These are phyloP conservation scores for Hecatera dysodea DNA, from an alignment of 2,888 invertebrate species.

Conservation along the genomic window DNA sequence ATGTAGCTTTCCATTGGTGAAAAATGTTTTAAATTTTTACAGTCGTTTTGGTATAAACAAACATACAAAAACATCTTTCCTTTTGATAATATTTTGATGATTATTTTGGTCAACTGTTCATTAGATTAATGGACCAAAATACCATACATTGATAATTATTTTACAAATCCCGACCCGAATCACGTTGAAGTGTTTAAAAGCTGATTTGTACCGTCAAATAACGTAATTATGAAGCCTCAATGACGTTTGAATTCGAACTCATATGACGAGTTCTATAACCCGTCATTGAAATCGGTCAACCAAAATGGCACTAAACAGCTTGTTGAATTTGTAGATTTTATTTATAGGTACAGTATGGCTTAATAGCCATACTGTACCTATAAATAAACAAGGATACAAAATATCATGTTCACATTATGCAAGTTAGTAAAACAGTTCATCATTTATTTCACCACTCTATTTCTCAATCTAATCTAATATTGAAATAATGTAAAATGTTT, in stretches of 20 bases:
- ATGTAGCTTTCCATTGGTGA: too few relatives aligned
- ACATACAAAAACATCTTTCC: too few relatives aligned
- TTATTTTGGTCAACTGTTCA: background rate
- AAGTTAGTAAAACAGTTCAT: background rate
- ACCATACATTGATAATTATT: too few relatives aligned
- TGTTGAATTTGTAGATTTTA: constrained; percentile 1
- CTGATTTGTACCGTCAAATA: constrained; percentile 23
- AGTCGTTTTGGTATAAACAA: too few relatives aligned
- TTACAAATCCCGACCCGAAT: constrained; percentile 1
- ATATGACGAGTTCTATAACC: constrained; percentile 19
- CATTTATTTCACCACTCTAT: background rate
- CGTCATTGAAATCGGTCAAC: constrained; percentile 11
- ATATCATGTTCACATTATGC: background rate
- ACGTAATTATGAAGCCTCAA: constrained; percentile 23
- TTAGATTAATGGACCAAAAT: background rate
- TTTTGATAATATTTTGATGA: too few relatives aligned
- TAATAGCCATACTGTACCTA: too few relatives aligned
- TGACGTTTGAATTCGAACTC: constrained; percentile 35
- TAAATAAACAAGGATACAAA: background rate
- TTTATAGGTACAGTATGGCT: background rate
- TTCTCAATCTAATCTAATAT: background rate
- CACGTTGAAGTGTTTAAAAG: constrained; percentile 31
- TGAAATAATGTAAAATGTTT: background rate
- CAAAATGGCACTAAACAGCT: background rate
- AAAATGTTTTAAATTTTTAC: too few relatives aligned